These are phyloP conservation scores for Lasioglossum marginatum DNA, from an alignment of 2,888 invertebrate species.

Conservation along the genomic window DNA sequence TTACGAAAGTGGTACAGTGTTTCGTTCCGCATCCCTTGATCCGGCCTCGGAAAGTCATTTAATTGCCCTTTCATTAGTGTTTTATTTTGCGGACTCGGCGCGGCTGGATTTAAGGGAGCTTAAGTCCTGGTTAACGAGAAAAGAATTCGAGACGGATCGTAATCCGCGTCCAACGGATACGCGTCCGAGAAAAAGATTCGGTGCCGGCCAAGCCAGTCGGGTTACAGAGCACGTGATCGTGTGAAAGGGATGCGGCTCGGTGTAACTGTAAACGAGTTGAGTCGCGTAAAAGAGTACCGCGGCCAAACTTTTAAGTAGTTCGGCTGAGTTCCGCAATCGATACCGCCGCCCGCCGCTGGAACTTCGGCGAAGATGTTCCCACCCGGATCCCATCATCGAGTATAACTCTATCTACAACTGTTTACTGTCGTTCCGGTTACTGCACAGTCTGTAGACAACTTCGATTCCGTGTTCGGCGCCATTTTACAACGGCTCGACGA, in stretches of 20 bases:
- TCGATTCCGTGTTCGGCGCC: slow-evolving; percentile 1
- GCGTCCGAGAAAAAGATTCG: slow-evolving; percentile 2
- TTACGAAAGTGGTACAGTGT: not conserved
- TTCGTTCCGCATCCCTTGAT: not conserved
- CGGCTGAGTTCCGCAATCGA: slow-evolving; percentile 60
- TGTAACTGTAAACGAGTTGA: slow-evolving; percentile 42
- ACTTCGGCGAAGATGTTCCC: slow-evolving; percentile 41
- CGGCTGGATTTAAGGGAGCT: slow-evolving; percentile 10
- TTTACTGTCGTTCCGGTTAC: slow-evolving; percentile 55
- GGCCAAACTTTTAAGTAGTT: slow-evolving; percentile 62
- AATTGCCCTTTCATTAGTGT: slow-evolving; percentile 36
- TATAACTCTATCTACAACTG: slow-evolving; percentile 47
- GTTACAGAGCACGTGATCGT: slow-evolving; percentile 11
- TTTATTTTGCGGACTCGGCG: slow-evolving; percentile 16
- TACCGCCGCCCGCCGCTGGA: slow-evolving; percentile 35
- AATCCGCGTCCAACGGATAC: slow-evolving; percentile 16
- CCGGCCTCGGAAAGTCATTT: slow-evolving; percentile 4
- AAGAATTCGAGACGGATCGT: slow-evolving; percentile 44
- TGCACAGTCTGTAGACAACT: slow-evolving; percentile 22
- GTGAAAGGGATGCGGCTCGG: slow-evolving; percentile 17
- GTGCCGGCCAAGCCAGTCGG: not conserved
- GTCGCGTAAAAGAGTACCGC: slow-evolving; percentile 49
- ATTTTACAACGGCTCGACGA: not conserved
- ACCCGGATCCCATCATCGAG: slow-evolving; percentile 24
- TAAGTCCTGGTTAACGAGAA: slow-evolving; percentile 36